Evolutionary conservation across 2,797 vertebrate species (phyloP), one percentile per base, ranked within the genome.

Genomic region (Tolypeutes matacus): DNA sequence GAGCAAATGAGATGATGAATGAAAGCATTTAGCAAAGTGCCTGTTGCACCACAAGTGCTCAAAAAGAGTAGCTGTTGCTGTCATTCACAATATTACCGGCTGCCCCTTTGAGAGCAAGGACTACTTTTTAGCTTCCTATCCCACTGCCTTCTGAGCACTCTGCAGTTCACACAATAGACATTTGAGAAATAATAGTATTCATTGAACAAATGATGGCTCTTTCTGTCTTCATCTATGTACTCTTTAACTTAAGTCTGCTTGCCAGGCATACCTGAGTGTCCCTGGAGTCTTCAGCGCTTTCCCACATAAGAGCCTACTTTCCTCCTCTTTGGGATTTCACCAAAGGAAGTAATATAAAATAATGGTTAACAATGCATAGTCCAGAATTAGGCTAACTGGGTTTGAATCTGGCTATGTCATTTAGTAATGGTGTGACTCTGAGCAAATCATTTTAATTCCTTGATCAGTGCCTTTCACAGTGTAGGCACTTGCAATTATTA

Each of bases 401-500:
- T 49, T 60, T 2, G 1, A 65, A 46, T 36, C 29, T 18, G 39
- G 36, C n/a, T 86, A 53, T 77, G 60, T 49, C 42, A 13, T 56
- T 51, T 67, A 25, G 7, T n/a, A 70, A 51, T 82, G 80, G 34
- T 78, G 76, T 90, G 86, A 69, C 65, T n/a, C 65, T 69, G 51
- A 87, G 42, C 53, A 70, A 88, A 62, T 25, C n/a, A 46, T 39
- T 76, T 58, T 84, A 70, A 84, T 90, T 95, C 89, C 46, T 92
- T 73, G 62, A 88, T 58, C 34, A 85, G 64, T 53, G 25, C 49
- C 76, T 89, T 64, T 75, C 42, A 56, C 25, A 67, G 58, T 87
- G n/a, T 75, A 77, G 82, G 64, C 7, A 31, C 51, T 70, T 17
- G 20, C 65, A 14, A 87, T 81, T 36, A 65, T 75, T 31, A 17